phyloP scores from a whole-genome alignment of 2,113 vertebrate genomes.

The Campylorhamphus procurvoides region DNA sequence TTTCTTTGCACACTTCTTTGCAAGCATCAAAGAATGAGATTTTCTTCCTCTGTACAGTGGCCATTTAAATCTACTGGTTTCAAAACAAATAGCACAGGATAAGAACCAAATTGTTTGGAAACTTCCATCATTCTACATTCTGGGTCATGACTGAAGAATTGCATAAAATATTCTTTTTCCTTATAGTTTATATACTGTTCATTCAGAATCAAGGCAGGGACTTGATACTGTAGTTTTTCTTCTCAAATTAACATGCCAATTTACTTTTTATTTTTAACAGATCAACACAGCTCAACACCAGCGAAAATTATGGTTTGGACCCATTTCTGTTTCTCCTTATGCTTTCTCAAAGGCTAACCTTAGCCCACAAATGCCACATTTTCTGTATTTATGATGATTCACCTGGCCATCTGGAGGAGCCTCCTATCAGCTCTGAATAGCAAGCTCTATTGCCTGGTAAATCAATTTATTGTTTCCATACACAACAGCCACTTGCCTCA shows the following conservation, averaged over 20 bases:
- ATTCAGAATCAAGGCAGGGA: neutral
- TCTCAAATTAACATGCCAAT: neutral
- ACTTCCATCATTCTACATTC: neutral
- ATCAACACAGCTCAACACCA: neutral
- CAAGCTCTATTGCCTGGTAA: neutral
- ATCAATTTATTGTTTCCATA: neutral
- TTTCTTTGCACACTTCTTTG: neutral
- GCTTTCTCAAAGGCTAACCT: neutral
- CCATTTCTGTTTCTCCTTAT: neutral
- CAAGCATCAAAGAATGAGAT: neutral
- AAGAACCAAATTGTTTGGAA: neutral
- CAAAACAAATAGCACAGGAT: neutral
- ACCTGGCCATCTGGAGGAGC: neutral
- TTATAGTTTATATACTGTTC: neutral
- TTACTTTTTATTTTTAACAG: neutral
- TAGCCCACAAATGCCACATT: fast-evolving
- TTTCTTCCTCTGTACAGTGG: neutral
- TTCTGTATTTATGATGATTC: neutral
- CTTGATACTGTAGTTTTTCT: neutral
- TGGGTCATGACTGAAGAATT: neutral
- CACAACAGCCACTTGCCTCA: neutral
- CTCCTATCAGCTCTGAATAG: neutral
- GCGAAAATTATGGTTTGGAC: neutral
- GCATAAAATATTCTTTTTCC: neutral
- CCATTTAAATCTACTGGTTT: neutral